Percentiles rank a stretch among this genome's conserved stretches.
Evolutionary conservation across 2,888 invertebrate species (phyloP).

Genomic region (Griposia aprilina): DNA sequence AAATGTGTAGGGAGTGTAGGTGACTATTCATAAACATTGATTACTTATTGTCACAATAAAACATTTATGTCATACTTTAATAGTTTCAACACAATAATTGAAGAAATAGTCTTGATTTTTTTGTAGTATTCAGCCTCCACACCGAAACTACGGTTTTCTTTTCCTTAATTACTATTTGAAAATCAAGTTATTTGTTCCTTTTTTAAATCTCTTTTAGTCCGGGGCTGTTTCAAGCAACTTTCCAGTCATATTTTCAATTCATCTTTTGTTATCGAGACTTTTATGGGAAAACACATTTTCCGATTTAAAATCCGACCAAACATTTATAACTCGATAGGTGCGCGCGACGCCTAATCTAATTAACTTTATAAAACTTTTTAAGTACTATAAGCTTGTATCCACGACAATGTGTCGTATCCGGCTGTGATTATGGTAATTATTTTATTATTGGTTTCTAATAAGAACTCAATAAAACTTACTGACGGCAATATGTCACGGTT

Average conservation of each 20-base stretch:
- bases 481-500: slow-evolving; percentile 84
- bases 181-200: neutral
- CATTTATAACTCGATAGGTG: neutral
- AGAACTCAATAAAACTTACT: slow-evolving; percentile 82
- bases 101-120: neutral
- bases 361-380: slow-evolving; percentile 18
- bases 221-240: neutral
- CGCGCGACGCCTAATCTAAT: neutral
- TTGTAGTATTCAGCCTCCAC: neutral
- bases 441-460: slow-evolving; percentile 82
- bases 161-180: neutral
- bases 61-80: slow-evolving; percentile 12
- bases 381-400: slow-evolving; percentile 64
- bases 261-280: neutral
- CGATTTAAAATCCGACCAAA: neutral
- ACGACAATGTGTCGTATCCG: slow-evolving; percentile 75
- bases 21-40: slow-evolving; percentile 15
- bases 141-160: neutral
- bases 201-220: too few relatives aligned
- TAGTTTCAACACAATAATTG: neutral
- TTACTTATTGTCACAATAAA: slow-evolving; percentile 7
- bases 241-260: neutral
- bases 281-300: neutral
- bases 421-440: slow-evolving; percentile 80
- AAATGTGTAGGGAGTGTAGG: slow-evolving; percentile 17